Evolutionary conservation across 2,888 invertebrate genomes (phyloP), one percentile per base, ranked within the genome.

Genomic region (Trichopoda pennipes): DNA sequence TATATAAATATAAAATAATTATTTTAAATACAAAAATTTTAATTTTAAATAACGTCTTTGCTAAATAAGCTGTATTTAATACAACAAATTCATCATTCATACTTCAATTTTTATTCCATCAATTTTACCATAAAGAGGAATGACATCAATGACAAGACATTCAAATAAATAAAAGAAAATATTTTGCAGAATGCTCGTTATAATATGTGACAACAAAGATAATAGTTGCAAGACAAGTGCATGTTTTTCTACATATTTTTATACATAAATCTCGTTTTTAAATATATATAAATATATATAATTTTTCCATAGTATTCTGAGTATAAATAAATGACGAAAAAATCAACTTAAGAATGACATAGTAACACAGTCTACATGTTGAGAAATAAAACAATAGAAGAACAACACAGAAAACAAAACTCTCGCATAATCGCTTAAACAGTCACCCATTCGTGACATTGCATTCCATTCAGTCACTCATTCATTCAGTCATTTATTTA

Each of bases 381-480:
- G 38, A 38, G 12, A 38, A 23, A n/a, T 17, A 47, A 42, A 55
- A 8, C 23, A 7, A 47, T 17, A 6, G 23, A 14, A 44, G 12
- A 47, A 21, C 12, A 35, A 64, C 7, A 44, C 28, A 1, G 55
- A 42, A 16, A 63, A 64, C 47, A 32, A 51, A 35, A 28, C 12
- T 21, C 51, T 70, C 17, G 51, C 64, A 12, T 70, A 64, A 72
- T 55, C 64, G 42, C 32, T 72, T 70, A 51, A 64, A 32, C 56
- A 72, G 28, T 72, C 42, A 64, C 14, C 58, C 63, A 72, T 64
- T 72, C 64, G 49, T 58, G n/a, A 68, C n/a, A 58, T 55, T 44
- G 19, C 44, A 49, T 55, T 47, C 28, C 32, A 49, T 69, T 61
- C 56, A 74, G 12, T 44, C 56, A 80, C 56, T 70, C 74, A 38